These are phyloP conservation scores for Mugil cephalus DNA, from an alignment of 2,113 vertebrate genomes.

Conservation along the genomic window DNA sequence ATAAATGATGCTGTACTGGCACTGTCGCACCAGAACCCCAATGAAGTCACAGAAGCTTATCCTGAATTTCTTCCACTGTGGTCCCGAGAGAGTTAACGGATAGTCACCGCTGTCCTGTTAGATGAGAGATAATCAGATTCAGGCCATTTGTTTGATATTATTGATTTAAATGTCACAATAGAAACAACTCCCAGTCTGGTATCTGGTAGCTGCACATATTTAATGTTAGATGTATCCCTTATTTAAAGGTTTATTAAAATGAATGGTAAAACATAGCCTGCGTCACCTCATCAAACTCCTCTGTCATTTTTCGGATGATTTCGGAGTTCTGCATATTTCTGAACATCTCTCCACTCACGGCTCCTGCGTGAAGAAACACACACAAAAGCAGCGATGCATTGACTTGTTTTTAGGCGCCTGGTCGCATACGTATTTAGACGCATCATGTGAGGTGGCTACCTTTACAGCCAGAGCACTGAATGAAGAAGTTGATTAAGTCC, in stretches of 20 bases:
- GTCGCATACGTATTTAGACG: background rate
- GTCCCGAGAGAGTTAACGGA: constrained; percentile 94
- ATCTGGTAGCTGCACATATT: background rate
- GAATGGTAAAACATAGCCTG: background rate
- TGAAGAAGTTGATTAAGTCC: constrained; percentile 99
- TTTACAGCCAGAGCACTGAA: constrained; percentile 99
- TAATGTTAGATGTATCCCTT: background rate
- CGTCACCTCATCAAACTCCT: constrained; percentile 97
- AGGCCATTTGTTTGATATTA: background rate
- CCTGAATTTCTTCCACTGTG: constrained; percentile 98
- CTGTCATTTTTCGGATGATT: constrained; percentile 99
- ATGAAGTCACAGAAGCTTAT: constrained; percentile 98
- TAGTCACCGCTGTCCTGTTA: constrained; percentile 96
- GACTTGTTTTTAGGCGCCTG: constrained; percentile 18
- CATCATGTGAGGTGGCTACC: constrained; percentile 80
- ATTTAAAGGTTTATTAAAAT: background rate
- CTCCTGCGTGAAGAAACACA: constrained; percentile 81
- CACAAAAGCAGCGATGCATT: background rate
- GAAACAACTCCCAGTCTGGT: background rate
- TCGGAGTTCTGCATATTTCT: constrained; percentile 98
- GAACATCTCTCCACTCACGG: constrained; percentile 97
- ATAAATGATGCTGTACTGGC: constrained; percentile 99
- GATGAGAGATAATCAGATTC: constrained; percentile 9
- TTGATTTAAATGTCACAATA: background rate
- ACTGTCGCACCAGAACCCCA: constrained; percentile 94